Base-by-base conservation (phyloP, 2,888 invertebrate species). In the Drosophila prostipennis region DNA sequence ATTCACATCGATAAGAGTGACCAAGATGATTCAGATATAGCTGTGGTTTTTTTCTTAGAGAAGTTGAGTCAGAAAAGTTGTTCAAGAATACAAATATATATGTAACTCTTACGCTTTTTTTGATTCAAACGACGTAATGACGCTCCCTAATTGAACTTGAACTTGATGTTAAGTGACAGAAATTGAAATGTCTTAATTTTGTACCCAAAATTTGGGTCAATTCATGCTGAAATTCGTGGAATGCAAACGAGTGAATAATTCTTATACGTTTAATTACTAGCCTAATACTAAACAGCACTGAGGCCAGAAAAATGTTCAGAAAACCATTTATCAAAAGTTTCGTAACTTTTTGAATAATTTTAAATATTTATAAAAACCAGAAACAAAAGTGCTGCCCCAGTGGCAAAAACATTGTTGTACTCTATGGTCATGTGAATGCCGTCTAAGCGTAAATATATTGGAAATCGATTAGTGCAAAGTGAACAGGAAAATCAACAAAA, bases 121-220 rank as follows among this genome's bases (percentile, higher is more conserved):
- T 23, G 36, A 36, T 23, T 54, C 53, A 42, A 65, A 56, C 16
- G 8, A 19, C 14, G 26, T n/a, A 19, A 51, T 45, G 53, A 49
- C 42, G 57, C 65, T 53, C 34, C 34, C 51, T 59, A 76, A 81
- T 80, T 81, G 81, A 76, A 71, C 87, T 81, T 81, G 87, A 81
- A 78, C 87, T 36, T 59, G 32, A 53, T 72, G 82, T 82, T 71
- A 85, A 85, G 56, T 79, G 82, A 74, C 73, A 74, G 23, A 53
- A 85, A 85, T 82, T 82, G 70, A 70, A 68, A 76, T 87, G 74
- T 79, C 82, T 87, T 77, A 58, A 87, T 82, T 74, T 42, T 19
- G 23, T 10, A n/a, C 26, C 3, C 23, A 53, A 61, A 63, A 84
- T 78, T 74, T 55, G 45, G 58, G 42, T 52, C 57, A 74, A 55